phyloP scores from a whole-genome alignment of 2,797 vertebrate species.

The Gymnothorax javanicus region DNA sequence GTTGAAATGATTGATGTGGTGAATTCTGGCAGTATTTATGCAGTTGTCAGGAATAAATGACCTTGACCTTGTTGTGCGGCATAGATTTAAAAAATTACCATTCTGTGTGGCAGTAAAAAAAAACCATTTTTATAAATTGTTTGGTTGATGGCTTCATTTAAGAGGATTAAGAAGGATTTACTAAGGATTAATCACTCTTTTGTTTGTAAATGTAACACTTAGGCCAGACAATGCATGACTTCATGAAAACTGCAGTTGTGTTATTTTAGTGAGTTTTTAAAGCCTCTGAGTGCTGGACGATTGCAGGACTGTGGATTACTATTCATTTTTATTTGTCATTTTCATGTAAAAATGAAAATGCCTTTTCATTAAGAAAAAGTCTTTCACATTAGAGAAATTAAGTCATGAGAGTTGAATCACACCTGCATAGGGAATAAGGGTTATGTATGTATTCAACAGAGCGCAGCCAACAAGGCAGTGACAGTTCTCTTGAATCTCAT shows the following conservation, averaged over 20 bases:
- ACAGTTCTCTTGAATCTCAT: not conserved
- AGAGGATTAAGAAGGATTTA: not conserved
- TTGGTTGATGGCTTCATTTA: slow-evolving; percentile 43
- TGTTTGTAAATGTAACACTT: not conserved
- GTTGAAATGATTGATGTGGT: slow-evolving; percentile 52
- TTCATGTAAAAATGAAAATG: slow-evolving; percentile 7
- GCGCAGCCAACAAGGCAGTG: not conserved
- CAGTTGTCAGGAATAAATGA: not conserved
- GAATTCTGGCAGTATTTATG: slow-evolving; percentile 32
- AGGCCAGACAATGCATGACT: not conserved
- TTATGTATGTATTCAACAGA: not conserved
- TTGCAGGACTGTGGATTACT: not conserved
- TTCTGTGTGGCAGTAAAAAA: slow-evolving; percentile 26
- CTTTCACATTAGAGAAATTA: not conserved
- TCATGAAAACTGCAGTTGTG: not conserved
- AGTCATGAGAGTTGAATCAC: not conserved
- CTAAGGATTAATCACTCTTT: not conserved
- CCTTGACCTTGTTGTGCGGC: not conserved
- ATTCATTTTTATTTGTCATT: slow-evolving; percentile 1
- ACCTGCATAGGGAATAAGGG: not conserved
- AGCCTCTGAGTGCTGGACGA: not conserved
- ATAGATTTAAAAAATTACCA: not conserved
- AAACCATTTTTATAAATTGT: slow-evolving; percentile 33
- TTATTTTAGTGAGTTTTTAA: not conserved
- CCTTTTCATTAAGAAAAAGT: not conserved